phyloP scores from a whole-genome alignment of 2,888 invertebrate genomes.

The Troides helena region DNA sequence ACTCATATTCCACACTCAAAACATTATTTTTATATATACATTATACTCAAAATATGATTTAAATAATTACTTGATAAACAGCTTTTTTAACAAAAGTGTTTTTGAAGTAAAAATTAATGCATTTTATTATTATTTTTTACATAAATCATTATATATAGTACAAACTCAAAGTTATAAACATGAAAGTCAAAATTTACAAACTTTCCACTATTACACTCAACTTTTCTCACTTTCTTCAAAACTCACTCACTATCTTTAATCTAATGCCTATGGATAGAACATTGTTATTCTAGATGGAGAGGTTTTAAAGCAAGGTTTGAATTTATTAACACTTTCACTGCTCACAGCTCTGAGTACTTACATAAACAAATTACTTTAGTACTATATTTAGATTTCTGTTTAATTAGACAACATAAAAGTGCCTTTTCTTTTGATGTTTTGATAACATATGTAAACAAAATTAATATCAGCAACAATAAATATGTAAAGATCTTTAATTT shows the following conservation, averaged over 20 bases:
- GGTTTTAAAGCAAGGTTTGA: constrained; percentile 36
- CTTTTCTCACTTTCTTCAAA: constrained; percentile 6
- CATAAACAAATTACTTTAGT: constrained; percentile 40
- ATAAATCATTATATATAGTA: background rate
- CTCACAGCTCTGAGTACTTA: constrained; percentile 35
- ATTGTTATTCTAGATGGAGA: constrained; percentile 34
- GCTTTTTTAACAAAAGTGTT: too few relatives aligned
- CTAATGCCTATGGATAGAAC: background rate
- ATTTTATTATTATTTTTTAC: background rate
- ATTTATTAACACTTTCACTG: constrained; percentile 49
- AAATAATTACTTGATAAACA: too few relatives aligned
- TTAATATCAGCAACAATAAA: too few relatives aligned
- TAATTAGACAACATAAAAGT: background rate
- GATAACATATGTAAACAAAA: too few relatives aligned
- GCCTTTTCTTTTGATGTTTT: background rate
- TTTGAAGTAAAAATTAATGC: too few relatives aligned
- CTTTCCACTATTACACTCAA: constrained; percentile 1
- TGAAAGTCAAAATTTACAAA: background rate
- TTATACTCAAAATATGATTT: too few relatives aligned
- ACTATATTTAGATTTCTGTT: constrained; percentile 11
- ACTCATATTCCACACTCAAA: too few relatives aligned
- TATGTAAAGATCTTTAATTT: too few relatives aligned
- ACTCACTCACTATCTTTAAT: constrained; percentile 7
- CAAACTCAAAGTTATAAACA: background rate
- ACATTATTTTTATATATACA: too few relatives aligned